Evolutionary conservation across 1,140 invertebrate genomes (phyloP), one percentile per base, ranked within the genome.

Genomic region (Ylistrum balloti): DNA sequence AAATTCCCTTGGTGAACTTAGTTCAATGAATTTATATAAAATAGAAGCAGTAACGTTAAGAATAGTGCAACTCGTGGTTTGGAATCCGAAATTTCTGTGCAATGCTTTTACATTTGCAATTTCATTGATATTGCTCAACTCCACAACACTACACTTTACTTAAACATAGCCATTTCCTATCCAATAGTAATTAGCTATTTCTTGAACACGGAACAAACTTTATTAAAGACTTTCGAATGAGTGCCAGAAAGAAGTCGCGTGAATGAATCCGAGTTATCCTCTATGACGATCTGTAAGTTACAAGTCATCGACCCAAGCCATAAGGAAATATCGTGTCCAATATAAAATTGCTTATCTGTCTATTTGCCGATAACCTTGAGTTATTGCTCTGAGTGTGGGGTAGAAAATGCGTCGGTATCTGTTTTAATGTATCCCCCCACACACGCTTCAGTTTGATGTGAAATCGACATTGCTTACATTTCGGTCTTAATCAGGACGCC

Each of bases 401-500:
- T 74, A 74, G 56, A 74, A 5, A 74, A 74, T 74, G 56, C 17
- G 56, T 3, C 56, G 56, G 56, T 74, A 74, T 74, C 56, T 74
- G n/a, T 74, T 74, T 74, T 74, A 28, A 74, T 28, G 56, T 74
- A 74, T 74, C 56, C 56, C 56, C 56, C 56, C 56, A 74, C 56
- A 74, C 56, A 74, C 56, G 56, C 9, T 28, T 28, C 0, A n/a
- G 56, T 74, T 74, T 74, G 56, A 74, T 74, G 56, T 74, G 56
- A 74, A 74, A 74, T 74, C 56, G 56, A 74, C 56, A 74, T 74
- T 74, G 56, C 56, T 74, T 74, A 74, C 56, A 74, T 74, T 74
- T 74, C 56, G 17, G 22, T 5, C 22, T 74, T 74, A 74, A 74
- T 74, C 56, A 74, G n/a, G 56, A 28, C 56, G n/a, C 56, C n/a